Conservation (phyloP, 2,113 vertebrate species). For the Paracyprichromis sp. region DNA sequence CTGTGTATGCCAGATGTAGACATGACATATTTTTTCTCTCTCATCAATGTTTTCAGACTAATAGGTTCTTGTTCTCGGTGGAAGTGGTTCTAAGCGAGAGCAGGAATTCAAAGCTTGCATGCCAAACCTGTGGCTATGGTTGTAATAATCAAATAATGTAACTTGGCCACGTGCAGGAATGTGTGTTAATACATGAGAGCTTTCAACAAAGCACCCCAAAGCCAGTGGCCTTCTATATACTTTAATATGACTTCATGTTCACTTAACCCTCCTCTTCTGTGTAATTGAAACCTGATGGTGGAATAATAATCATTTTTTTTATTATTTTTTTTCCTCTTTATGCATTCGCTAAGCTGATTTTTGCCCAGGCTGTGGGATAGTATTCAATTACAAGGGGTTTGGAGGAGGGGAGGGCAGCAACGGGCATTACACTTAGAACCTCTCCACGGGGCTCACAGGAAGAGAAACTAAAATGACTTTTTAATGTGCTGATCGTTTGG, state of each 20-base stretch:
- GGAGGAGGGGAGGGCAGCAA: background rate
- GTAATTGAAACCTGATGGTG: slow-evolving; percentile 70
- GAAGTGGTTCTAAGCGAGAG: slow-evolving; percentile 41
- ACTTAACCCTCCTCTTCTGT: slow-evolving; percentile 44
- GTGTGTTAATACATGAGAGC: slow-evolving; percentile 60
- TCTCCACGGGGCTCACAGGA: background rate
- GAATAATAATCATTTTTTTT: slow-evolving; percentile 58
- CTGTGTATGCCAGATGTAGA: slow-evolving; percentile 46
- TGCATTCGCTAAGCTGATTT: slow-evolving; percentile 28
- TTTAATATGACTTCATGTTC: slow-evolving; percentile 71
- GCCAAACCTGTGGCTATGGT: slow-evolving; percentile 44
- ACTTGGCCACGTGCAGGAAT: slow-evolving; percentile 55
- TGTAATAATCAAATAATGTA: slow-evolving; percentile 61
- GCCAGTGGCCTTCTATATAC: slow-evolving; percentile 60
- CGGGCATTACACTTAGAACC: slow-evolving; percentile 1
- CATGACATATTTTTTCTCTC: slow-evolving; percentile 15
- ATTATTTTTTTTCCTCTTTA: slow-evolving; percentile 17
- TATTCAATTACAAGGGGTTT: slow-evolving; percentile 36
- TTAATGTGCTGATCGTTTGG: background rate
- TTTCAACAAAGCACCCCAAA: slow-evolving; percentile 60
- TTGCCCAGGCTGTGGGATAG: slow-evolving; percentile 3
- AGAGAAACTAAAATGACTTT: background rate
- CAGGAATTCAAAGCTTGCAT: slow-evolving; percentile 20
- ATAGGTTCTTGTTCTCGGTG: slow-evolving; percentile 41
- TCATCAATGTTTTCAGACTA: slow-evolving; percentile 39